Evolutionary conservation across 2,797 vertebrate species (phyloP).

Genomic region (Ptychobarbus kaznakovi): DNA sequence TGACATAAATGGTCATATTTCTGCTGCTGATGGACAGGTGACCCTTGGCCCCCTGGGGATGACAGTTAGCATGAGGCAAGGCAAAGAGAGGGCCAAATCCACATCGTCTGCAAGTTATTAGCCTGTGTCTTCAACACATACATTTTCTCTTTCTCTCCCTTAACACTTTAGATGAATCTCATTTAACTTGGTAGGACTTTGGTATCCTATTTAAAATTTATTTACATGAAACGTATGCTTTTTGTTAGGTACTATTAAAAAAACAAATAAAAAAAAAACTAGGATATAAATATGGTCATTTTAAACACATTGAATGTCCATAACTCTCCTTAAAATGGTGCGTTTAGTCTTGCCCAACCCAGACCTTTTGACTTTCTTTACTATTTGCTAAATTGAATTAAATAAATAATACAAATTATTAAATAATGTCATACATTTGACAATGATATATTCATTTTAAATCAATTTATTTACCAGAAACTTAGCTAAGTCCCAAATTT

Average conservation of each 20-base stretch:
- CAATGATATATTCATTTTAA: neutral
- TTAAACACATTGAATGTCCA: neutral
- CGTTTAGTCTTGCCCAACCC: neutral
- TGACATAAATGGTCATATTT: slow-evolving; percentile 59
- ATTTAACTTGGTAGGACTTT: neutral
- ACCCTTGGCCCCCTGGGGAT: slow-evolving; percentile 56
- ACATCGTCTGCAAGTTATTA: slow-evolving; percentile 46
- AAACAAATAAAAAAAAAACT: neutral
- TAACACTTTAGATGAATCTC: neutral
- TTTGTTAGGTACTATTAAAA: neutral
- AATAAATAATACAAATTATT: neutral
- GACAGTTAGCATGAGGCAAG: slow-evolving; percentile 26
- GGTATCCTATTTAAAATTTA: neutral
- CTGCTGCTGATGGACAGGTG: slow-evolving; percentile 68
- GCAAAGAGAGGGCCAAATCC: slow-evolving; percentile 33
- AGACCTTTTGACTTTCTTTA: neutral
- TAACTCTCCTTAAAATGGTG: neutral
- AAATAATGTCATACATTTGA: neutral
- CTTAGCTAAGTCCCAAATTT: neutral
- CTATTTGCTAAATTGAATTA: neutral
- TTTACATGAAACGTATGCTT: neutral
- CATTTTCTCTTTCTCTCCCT: slow-evolving; percentile 10
- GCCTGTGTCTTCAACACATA: slow-evolving; percentile 29
- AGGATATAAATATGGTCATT: neutral
- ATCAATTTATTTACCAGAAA: neutral